Conservation (phyloP, 1,140 invertebrate genomes). For the Mercenaria mercenaria region DNA sequence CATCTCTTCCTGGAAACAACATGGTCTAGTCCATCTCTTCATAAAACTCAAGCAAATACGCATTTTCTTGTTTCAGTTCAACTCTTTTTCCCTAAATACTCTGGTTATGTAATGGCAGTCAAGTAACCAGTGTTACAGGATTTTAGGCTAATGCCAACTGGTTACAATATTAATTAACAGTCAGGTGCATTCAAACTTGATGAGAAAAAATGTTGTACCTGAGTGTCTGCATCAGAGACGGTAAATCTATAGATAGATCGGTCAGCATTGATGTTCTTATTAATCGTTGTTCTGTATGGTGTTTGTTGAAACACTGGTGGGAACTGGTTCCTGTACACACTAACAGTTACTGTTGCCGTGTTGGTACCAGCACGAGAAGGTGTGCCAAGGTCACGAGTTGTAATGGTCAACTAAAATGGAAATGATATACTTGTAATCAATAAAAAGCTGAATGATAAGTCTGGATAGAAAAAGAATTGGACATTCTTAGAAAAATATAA, state of each 20-base stretch:
- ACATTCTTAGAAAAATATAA: neutral
- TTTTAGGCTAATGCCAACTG: no score
- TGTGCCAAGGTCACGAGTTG: slow-evolving; percentile 71
- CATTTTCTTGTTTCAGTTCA: no score
- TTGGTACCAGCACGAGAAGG: slow-evolving; percentile 70
- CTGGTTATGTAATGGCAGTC: no score
- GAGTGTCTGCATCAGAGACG: slow-evolving; percentile 64
- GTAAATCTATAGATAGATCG: slow-evolving; percentile 61
- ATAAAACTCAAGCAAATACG: no score
- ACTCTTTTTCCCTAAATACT: no score
- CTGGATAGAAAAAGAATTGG: neutral
- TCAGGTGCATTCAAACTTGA: no score
- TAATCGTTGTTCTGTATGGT: slow-evolving; percentile 59
- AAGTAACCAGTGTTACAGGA: no score
- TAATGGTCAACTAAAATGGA: slow-evolving; percentile 71
- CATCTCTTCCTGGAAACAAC: no score
- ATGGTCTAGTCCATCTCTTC: no score
- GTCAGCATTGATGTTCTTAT: slow-evolving; percentile 51
- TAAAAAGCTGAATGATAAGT: neutral
- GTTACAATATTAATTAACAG: no score
- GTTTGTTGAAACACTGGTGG: slow-evolving; percentile 60
- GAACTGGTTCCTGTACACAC: slow-evolving; percentile 69
- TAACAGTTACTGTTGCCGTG: slow-evolving; percentile 64
- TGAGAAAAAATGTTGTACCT: no score
- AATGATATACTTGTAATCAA: slow-evolving; percentile 3